These are phyloP conservation scores for Enteromius thamalakanensis DNA, from an alignment of 2,797 vertebrate species.

Conservation along the genomic window DNA sequence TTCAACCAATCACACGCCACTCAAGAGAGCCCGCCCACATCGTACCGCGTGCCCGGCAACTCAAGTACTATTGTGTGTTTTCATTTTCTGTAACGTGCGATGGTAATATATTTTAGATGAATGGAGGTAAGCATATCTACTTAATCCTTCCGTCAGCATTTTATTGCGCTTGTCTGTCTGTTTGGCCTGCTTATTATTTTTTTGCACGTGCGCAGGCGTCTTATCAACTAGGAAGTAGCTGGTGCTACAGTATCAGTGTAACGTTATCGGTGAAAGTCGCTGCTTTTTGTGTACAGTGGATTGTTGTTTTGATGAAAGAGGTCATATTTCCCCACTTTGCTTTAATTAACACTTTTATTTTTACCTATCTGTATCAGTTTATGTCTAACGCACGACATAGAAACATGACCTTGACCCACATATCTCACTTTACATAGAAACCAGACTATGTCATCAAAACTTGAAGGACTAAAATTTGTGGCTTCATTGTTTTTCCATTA, in stretches of 20 bases:
- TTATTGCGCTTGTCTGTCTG: slow-evolving; percentile 8
- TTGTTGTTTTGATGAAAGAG: neutral
- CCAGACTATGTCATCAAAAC: neutral
- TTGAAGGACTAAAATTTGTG: neutral
- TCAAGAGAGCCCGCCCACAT: neutral
- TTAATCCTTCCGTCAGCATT: neutral
- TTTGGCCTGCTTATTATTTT: neutral
- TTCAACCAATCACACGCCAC: slow-evolving; percentile 17
- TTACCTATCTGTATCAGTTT: neutral
- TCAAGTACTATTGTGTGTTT: neutral
- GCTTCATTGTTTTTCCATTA: neutral
- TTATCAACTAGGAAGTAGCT: slow-evolving; percentile 23
- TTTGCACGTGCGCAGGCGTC: neutral
- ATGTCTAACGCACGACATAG: neutral
- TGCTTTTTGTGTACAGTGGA: neutral
- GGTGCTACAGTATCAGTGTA: neutral
- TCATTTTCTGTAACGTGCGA: neutral
- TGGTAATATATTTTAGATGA: neutral
- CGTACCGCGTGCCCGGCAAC: neutral
- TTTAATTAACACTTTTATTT: slow-evolving; percentile 6
- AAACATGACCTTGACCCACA: slow-evolving; percentile 14
- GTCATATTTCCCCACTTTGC: neutral
- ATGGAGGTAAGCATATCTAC: slow-evolving; percentile 37
- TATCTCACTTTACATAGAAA: slow-evolving; percentile 1
- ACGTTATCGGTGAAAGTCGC: neutral